These are phyloP conservation scores for Platysternon megacephalum DNA, from an alignment of 2,113 vertebrate species.

Conservation along the genomic window DNA sequence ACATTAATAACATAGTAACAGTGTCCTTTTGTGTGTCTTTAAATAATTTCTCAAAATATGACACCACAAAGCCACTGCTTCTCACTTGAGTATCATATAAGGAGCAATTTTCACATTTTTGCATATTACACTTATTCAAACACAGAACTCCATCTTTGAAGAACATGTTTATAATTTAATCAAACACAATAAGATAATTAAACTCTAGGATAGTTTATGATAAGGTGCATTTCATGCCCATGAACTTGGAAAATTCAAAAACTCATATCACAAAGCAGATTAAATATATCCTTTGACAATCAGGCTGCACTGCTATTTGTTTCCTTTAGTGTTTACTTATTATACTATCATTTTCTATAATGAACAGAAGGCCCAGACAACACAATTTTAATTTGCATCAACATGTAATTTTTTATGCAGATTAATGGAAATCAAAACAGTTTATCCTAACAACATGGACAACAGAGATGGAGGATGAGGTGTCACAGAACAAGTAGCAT, in stretches of 20 bases:
- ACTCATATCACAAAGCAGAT: neutral
- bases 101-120: conserved; percentile 14
- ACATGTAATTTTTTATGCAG: neutral
- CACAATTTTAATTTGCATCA: neutral
- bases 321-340: neutral
- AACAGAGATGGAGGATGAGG: neutral
- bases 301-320: neutral
- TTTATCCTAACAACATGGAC: neutral
- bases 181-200: conserved; percentile 56
- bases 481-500: neutral
- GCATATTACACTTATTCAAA: conserved; percentile 56
- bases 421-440: neutral
- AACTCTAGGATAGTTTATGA: conserved; percentile 35
- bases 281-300: neutral
- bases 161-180: conserved; percentile 59
- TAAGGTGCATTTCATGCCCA: conserved; percentile 13
- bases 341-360: neutral
- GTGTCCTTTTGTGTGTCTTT: conserved; percentile 75
- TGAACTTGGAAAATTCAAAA: conserved; percentile 52
- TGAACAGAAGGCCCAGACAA: neutral
- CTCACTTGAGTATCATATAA: conserved; percentile 28
- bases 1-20: conserved; percentile 77
- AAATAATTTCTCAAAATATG: conserved; percentile 65
- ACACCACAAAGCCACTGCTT: conserved; percentile 27
- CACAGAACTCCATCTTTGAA: conserved; percentile 23